A percentile compares a stretch with the other conserved stretches of the same genome.
These are phyloP conservation scores for Orthosia incerta DNA, from an alignment of 2,888 invertebrate species.

Conservation along the genomic window DNA sequence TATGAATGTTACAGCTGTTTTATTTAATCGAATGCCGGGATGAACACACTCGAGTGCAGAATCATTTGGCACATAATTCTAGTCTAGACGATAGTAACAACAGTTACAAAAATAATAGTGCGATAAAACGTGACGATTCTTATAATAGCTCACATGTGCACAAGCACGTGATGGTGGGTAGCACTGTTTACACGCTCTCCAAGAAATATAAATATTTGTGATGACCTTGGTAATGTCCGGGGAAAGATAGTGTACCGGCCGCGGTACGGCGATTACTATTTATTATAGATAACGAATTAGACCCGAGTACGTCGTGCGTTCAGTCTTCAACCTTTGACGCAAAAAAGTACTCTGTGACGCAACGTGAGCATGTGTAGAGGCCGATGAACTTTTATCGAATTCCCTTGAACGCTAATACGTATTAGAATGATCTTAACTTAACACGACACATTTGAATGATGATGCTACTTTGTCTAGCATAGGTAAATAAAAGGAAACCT, in stretches of 20 bases:
- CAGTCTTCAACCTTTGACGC: constrained; percentile 81
- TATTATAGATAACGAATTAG: constrained; percentile 40
- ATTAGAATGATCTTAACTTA: constrained; percentile 47
- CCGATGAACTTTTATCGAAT: constrained; percentile 81
- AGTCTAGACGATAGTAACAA: constrained; percentile 8
- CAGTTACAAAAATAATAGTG: constrained; percentile 26
- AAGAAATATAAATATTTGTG: constrained; percentile 37
- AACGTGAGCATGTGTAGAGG: constrained; percentile 76
- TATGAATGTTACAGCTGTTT: constrained; percentile 35
- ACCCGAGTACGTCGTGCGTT: constrained; percentile 38
- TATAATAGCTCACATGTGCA: constrained; percentile 33
- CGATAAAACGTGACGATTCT: constrained; percentile 27
- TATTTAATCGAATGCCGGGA: constrained; percentile 6
- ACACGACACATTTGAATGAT: constrained; percentile 51
- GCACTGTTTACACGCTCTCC: constrained; percentile 3
- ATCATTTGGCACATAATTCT: constrained; percentile 38
- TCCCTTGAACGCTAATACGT: constrained; percentile 69
- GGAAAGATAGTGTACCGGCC: constrained; percentile 26
- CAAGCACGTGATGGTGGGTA: constrained; percentile 43
- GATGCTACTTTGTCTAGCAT: constrained; percentile 36
- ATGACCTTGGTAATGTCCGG: constrained; percentile 49
- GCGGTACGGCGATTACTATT: constrained; percentile 18
- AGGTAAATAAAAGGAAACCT: not conserved
- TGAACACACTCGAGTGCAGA: constrained; percentile 1
- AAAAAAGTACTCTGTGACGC: no score